Percentiles rank a stretch among this genome's conserved stretches.
Conservation (phyloP, 2,797 vertebrate genomes). For the Phalanger gymnotis region DNA sequence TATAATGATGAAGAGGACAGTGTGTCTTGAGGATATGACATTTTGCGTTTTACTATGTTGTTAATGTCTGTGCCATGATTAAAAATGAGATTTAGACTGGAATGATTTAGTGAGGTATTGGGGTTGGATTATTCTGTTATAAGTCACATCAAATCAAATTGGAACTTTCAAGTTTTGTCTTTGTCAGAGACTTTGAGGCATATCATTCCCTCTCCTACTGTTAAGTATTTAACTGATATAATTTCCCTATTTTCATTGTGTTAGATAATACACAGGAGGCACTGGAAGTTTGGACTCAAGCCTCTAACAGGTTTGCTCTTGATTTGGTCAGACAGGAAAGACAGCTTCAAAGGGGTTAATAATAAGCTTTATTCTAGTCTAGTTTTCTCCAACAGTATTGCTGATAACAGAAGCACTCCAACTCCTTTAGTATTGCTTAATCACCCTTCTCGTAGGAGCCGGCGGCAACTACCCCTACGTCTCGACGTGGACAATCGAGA, state of each 20-base stretch:
- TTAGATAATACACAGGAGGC: no score
- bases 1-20: slow-evolving; percentile 7
- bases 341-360: no score
- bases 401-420: no score
- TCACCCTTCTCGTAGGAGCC: no score
- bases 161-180: slow-evolving; percentile 53
- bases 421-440: no score
- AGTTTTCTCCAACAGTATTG: no score
- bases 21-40: slow-evolving; percentile 44
- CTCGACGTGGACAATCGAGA: no score
- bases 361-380: no score
- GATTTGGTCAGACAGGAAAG: no score
- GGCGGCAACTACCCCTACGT: no score
- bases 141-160: slow-evolving; percentile 41
- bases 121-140: slow-evolving; percentile 50
- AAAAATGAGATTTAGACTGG: slow-evolving; percentile 54
- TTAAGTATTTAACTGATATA: neutral
- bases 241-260: neutral
- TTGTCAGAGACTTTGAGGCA: slow-evolving; percentile 4
- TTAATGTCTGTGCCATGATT: slow-evolving; percentile 45
- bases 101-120: slow-evolving; percentile 49
- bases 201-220: slow-evolving; percentile 16
- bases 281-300: no score
- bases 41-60: neutral
- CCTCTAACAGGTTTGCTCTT: no score